Conservation (phyloP, 2,797 vertebrate species). For the Gallirallus australis region DNA sequence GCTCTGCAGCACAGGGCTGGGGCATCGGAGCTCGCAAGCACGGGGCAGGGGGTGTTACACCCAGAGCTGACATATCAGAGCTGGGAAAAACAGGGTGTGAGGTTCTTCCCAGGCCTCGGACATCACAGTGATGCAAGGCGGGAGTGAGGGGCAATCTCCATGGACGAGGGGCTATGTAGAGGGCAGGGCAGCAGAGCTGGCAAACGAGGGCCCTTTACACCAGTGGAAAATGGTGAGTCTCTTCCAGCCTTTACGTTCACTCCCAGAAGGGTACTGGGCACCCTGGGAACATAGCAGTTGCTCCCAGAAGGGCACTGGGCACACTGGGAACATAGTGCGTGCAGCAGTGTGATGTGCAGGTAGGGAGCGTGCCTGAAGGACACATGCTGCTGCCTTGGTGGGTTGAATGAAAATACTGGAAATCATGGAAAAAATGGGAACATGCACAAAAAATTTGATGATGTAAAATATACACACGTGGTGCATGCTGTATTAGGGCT, state of each 20-base stretch:
- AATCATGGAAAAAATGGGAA: background rate
- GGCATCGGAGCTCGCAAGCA: background rate
- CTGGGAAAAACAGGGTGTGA: too few relatives aligned
- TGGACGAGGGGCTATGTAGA: background rate
- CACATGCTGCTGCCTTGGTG: accelerated
- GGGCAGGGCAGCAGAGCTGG: background rate
- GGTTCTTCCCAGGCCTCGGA: too few relatives aligned
- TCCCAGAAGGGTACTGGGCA: background rate
- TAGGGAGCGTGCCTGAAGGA: background rate
- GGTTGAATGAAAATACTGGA: background rate
- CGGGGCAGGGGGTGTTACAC: background rate
- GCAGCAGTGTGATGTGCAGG: accelerated
- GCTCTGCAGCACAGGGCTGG: background rate
- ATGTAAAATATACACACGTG: background rate
- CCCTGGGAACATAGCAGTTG: background rate
- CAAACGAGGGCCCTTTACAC: background rate
- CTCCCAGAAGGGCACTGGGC: background rate
- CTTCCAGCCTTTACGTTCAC: background rate
- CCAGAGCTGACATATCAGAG: background rate
- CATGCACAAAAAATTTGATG: background rate
- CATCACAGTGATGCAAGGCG: too few relatives aligned
- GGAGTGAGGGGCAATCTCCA: too few relatives aligned
- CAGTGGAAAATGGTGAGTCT: background rate
- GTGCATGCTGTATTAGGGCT: background rate
- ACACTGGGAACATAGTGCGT: background rate